Conservation (phyloP, 2,113 vertebrate species). For the Indicator indicator region DNA sequence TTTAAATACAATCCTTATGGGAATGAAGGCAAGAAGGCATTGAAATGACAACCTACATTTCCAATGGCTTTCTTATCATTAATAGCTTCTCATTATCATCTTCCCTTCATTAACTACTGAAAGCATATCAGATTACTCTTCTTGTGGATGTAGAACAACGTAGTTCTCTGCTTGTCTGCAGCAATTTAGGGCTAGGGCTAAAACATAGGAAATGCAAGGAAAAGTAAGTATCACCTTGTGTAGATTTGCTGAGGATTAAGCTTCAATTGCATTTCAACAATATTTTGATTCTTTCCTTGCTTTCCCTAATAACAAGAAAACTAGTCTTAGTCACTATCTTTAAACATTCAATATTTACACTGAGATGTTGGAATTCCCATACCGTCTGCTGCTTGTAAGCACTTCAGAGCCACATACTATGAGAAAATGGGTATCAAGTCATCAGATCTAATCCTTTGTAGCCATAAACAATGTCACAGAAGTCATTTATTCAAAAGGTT, state of each 20-base stretch:
- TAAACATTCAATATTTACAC: background rate
- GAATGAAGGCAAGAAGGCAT: background rate
- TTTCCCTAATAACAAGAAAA: background rate
- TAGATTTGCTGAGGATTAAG: slow-evolving; percentile 15
- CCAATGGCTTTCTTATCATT: background rate
- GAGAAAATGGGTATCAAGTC: background rate
- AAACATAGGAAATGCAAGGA: background rate
- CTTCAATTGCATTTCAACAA: background rate
- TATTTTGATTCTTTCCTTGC: background rate
- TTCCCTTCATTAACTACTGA: background rate
- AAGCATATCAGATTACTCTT: background rate
- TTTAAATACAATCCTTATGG: background rate
- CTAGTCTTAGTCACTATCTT: background rate
- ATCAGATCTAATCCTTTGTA: background rate
- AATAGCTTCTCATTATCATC: background rate
- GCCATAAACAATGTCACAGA: background rate
- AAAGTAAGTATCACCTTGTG: background rate
- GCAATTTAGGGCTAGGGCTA: background rate
- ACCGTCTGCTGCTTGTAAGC: background rate
- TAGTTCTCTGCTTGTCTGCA: background rate
- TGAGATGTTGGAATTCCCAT: background rate
- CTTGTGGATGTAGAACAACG: background rate
- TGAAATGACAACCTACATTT: background rate
- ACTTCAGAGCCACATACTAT: background rate
- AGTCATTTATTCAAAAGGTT: background rate